These are phyloP conservation scores for Exaiptasia diaphana DNA, from an alignment of 64 coral and sea anemone genomes.

Conservation along the genomic window DNA sequence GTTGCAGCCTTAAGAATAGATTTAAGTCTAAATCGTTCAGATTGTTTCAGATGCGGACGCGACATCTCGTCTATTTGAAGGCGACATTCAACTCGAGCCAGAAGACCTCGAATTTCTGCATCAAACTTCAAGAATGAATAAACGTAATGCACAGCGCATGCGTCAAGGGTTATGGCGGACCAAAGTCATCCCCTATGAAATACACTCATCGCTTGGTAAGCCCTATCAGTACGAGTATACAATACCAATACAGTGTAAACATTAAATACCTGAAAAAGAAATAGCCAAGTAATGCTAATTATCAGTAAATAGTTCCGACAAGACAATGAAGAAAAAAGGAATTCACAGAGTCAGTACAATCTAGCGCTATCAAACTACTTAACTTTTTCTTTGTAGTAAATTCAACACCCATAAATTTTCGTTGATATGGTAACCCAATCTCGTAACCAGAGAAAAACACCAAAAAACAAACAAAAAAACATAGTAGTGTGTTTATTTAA, in stretches of 20 bases:
- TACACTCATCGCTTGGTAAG: conserved; percentile 29
- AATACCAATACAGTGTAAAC: not conserved
- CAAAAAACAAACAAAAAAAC: no score
- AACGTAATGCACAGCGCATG: conserved; percentile 23
- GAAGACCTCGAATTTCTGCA: not conserved
- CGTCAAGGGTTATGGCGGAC: conserved; percentile 34
- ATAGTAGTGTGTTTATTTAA: no score
- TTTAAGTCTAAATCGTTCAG: no score
- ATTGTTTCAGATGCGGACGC: not conserved
- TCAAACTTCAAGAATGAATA: not conserved
- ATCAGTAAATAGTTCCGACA: not conserved
- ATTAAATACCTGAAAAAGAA: not conserved
- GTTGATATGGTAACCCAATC: no score
- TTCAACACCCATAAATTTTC: no score
- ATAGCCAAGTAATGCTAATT: not conserved
- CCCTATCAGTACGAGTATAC: not conserved
- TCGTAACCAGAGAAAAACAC: no score
- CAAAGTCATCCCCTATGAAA: conserved; percentile 24
- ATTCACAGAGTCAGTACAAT: not conserved
- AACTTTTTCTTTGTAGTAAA: no score
- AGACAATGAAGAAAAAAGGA: not conserved
- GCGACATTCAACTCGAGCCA: not conserved
- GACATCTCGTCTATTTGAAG: conserved; percentile 2
- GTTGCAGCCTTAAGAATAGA: no score
- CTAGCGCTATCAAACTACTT: not conserved